A percentile compares a stretch with the other conserved stretches of the same genome.
phyloP scores from a whole-genome alignment of 2,113 vertebrate genomes.

The Pelusios castaneus region DNA sequence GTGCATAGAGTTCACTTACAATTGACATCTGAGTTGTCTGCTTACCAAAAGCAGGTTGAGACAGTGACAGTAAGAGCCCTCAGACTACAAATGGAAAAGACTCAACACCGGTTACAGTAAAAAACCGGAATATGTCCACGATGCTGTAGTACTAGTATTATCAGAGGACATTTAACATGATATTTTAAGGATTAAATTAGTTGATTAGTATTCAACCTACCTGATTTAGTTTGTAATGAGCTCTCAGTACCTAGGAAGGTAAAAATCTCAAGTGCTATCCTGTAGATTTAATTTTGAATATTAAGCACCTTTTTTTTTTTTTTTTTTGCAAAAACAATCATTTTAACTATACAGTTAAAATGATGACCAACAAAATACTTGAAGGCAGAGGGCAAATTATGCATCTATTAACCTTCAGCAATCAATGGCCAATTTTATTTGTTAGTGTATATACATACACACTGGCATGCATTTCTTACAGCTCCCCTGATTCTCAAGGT shows the following conservation, averaged over 20 bases:
- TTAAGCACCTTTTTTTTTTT: background rate
- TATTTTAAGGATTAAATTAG: background rate
- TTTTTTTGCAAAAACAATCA: background rate
- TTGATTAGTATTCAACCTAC: background rate
- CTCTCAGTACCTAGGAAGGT: background rate
- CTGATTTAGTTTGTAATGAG: background rate
- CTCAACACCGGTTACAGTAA: background rate
- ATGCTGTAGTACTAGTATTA: background rate
- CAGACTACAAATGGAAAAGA: background rate
- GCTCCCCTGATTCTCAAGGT: background rate
- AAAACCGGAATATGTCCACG: background rate
- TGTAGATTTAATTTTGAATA: background rate
- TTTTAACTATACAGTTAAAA: background rate
- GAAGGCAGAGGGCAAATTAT: background rate
- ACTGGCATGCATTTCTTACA: background rate
- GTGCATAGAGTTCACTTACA: background rate
- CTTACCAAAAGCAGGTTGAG: background rate
- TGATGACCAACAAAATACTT: background rate
- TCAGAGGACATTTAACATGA: background rate
- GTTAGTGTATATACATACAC: background rate
- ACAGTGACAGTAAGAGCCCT: background rate
- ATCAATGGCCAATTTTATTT: background rate
- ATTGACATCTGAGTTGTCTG: background rate
- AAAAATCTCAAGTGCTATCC: background rate
- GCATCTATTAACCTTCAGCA: background rate